Evolutionary conservation across 1,140 invertebrate genomes (phyloP), one percentile per base, ranked within the genome.

Genomic region (Drosophila mayri): DNA sequence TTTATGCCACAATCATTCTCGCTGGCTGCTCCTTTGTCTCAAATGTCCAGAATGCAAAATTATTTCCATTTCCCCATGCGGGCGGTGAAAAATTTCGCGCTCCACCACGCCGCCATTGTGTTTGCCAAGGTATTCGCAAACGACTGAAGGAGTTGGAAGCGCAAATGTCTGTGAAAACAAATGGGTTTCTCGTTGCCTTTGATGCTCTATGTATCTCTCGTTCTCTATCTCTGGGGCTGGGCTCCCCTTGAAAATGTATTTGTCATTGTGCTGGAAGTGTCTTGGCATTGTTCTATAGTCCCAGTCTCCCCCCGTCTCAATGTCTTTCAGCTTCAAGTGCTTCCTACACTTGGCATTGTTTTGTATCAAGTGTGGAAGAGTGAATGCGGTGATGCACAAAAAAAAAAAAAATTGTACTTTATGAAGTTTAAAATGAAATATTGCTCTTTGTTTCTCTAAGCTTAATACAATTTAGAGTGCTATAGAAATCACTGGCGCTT

Each of bases 201-300:
- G 49, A 93, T 92, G 65, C 60, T 18, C 28, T 32, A 18, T 18
- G n/a, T 32, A 30, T 32, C 49, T 50, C 28, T 14, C 28, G 12
- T 6, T 12, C 46, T 10, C 16, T 18, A 30, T 50, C 49, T 32
- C 11, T 18, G 16, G 8, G 22, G 28, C 38, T 2, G 22, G 22
- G 2, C 74, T 79, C 94, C 93, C 77, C 94, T 93, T 87, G 94
- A 94, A 49, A 95, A 90, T 78, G 95, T 95, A 81, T 78, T 76
- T 81, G 71, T 87, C 71, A 95, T 93, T 37, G 93, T 94, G 16
- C 93, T 76, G 93, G 75, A 94, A 94, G 84, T 94, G 93, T 77
- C 61, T 75, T 75, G 71, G 80, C 73, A 74, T 82, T 83, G 78
- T 81, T 76, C 62, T 54, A 38, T 38, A n/a, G 58, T 58, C n/a